Conservation (phyloP, 1,140 invertebrate genomes). For the Musca domestica region DNA sequence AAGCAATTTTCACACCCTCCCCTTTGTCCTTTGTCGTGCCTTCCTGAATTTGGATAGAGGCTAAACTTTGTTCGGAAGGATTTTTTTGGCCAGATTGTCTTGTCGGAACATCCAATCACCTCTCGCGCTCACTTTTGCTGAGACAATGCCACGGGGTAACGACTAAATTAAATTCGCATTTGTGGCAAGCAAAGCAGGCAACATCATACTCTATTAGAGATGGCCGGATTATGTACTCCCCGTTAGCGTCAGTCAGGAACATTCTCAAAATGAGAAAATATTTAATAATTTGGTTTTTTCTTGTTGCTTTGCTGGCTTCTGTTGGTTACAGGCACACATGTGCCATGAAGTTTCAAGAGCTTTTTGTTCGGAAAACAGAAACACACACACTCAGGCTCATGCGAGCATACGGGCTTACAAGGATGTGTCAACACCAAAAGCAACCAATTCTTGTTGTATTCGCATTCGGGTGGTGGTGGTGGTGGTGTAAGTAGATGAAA, state of each 20-base stretch:
- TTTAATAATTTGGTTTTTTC: constrained; percentile 14
- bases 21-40: no score
- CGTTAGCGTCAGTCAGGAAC: not conserved
- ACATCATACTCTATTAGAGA: not conserved
- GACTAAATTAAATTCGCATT: constrained; percentile 21
- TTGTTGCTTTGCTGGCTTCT: no score
- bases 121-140: not conserved
- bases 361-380: not conserved
- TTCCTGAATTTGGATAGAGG: no score
- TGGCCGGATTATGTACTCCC: constrained; percentile 2
- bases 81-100: no score
- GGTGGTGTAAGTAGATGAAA: not conserved
- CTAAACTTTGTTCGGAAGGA: no score
- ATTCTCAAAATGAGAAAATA: constrained; percentile 15
- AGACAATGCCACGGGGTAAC: not conserved
- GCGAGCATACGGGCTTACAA: not conserved
- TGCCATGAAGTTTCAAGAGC: not conserved
- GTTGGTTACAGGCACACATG: not conserved
- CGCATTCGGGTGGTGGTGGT: no score
- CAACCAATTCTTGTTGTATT: not conserved
- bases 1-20: constrained; percentile 2
- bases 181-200: not conserved
- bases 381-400: not conserved
- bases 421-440: constrained; percentile 18
- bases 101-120: constrained; percentile 1